Base-by-base conservation (phyloP, 2,888 invertebrate species). In the Tethea ocularis region DNA sequence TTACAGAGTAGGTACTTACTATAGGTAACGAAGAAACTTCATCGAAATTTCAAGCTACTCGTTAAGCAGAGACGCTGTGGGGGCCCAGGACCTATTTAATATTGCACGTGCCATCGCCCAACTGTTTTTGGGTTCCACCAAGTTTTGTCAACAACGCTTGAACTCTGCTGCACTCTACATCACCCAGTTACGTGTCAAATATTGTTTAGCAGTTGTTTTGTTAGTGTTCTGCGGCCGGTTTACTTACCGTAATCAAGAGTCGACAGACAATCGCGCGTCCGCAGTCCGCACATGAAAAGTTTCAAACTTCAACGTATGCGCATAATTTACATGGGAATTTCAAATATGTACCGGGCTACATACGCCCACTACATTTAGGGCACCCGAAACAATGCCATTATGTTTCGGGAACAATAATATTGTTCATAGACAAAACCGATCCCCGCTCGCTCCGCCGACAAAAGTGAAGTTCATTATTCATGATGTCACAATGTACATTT, bases 161-260 rank as follows among this genome's bases (percentile, higher is more conserved):
- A 79, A n/a, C n/a, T n/a, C n/a, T n/a, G 79, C 79, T 79, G 83
- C 80, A 83, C 82, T 83, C 81, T 82, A 78, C 84, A 83, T 81
- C 84, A 84, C 80, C 84, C 84, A 81, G 87, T 85, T 87, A 84
- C 86, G 83, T 84, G 86, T 85, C 85, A 84, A 85, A 87, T 87
- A 88, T 85, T 89, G 85, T 89, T 88, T 83, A 84, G 76, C 75
- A 75, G 77, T 78, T 80, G 82, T 86, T 84, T 82, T 81, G 84
- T 83, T 85, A 74, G 83, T 82, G 78, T 85, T 85, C 71, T 77
- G 75, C 64, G 76, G 71, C 63, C 61, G 68, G 77, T 75, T 76
- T 80, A 75, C 78, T 77, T 69, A 72, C 77, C 67, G 74, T 77
- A 81, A 83, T 83, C 82, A 77, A 74, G 71, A 67, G 67, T 61